Base-by-base conservation (phyloP, 2,113 vertebrate species). In the Numida meleagris region DNA sequence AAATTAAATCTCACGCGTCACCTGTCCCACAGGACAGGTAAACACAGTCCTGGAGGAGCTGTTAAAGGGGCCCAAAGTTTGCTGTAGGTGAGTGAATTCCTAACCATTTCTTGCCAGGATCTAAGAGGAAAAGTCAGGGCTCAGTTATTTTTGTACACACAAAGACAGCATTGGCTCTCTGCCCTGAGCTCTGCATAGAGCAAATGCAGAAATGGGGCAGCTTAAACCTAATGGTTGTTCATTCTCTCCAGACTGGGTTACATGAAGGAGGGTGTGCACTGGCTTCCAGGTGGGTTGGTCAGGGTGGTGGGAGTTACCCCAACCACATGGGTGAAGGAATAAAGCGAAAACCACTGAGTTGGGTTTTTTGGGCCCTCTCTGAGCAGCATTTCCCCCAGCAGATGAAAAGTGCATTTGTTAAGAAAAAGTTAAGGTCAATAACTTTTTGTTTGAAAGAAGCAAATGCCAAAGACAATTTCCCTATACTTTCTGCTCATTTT, bases 141-240 rank as follows among this genome's bases (percentile, higher is more conserved):
- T 74, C 0, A 53, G 51, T 53, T 53, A 53, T 53, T 53, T 89
- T 91, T 94, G 59, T 55, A 43, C 36, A 42, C 45, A 53, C 81
- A 93, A 55, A 83, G 79, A n/a, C 55, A 77, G 67, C 10, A 0
- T 72, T 95, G 95, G 94, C 89, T 71, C 33, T 8, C 17, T 91
- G 91, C 91, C 89, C 89, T 85, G 75, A 84, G 83, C 81, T 46
- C 38, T 46, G 76, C 72, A 57, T 33, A 89, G 61, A 88, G 55
- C 86, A 40, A 7, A 48, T 14, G 48, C 75, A 93, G 89, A 87
- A 71, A 43, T 31, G 87, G 29, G 89, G 63, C 89, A 59, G 87
- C 67, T 87, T 4, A 40, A 88, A 77, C 45, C 81, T 82, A 5
- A 2, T 91, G 75, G 85, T 95, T 94, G 93, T 31, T 91, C 94